Base-by-base conservation (phyloP, 1,140 invertebrate species). In the Xylocopa sonorina region DNA sequence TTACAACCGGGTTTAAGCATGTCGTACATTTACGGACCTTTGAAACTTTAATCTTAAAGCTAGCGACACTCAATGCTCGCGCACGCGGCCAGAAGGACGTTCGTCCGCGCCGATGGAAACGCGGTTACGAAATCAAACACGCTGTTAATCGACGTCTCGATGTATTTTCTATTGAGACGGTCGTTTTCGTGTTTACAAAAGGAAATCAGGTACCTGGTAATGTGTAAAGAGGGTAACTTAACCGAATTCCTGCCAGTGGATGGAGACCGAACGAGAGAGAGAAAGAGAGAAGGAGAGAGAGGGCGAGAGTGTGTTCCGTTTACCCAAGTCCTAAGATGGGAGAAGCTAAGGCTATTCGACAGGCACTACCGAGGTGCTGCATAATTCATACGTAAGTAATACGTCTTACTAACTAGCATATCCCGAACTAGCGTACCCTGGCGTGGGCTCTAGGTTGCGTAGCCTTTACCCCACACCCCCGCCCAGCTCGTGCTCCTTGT, bases 381-480 rank as follows among this genome's bases (percentile, higher is more conserved):
- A 91, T 91, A 91, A 91, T 91, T 91, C 88, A 91, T 89, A 88
- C 82, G 86, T 84, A 88, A 90, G 89, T 91, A 91, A 91, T 91
- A 91, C 89, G 87, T 90, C 90, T 91, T 90, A 88, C 81, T 87
- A 86, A 85, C 75, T 84, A 85, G 78, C 77, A 74, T 80, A 64
- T 78, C 80, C 84, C 60, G 53, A 85, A 81, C 87, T 80, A 87
- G 83, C 81, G 85, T 80, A 85, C 74, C 76, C 75, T 81, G 78
- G 85, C 81, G 83, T 68, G 76, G n/a, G 67, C 53, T 57, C 73
- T 67, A 55, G 62, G 63, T 83, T 74, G 68, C 76, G 68, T 74
- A 82, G 77, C 76, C 60, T 64, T 63, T 68, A 60, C 50, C 62
- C 32, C n/a, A n/a, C n/a, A n/a, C n/a, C n/a, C n/a, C n/a, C n/a